Percentiles rank a stretch among this genome's conserved stretches.
phyloP scores from a whole-genome alignment of 64 coral and sea anemone genomes.

The Actinia tenebrosa region DNA sequence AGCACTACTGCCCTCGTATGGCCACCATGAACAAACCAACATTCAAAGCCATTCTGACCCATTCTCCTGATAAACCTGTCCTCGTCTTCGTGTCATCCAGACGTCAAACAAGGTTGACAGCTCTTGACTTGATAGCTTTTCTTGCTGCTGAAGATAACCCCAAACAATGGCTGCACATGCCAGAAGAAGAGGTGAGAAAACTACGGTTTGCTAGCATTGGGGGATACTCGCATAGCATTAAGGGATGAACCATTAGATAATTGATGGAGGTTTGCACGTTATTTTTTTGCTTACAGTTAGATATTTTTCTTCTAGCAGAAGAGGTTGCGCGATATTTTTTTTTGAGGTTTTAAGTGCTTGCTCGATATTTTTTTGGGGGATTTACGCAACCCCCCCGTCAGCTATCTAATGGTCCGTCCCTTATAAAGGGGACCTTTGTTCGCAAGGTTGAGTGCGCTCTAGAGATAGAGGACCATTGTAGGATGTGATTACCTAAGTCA shows the following conservation, averaged over 20 bases:
- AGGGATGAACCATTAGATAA: too few species aligned
- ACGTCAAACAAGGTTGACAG: conserved; percentile 90
- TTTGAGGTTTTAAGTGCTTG: too few species aligned
- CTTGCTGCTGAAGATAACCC: conserved; percentile 81
- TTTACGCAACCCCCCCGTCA: too few species aligned
- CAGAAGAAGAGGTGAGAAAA: conserved; percentile 84
- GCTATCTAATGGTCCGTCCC: too few species aligned
- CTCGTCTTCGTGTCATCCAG: conserved; percentile 95
- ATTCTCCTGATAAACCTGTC: conserved; percentile 85
- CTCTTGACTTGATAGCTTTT: conserved; percentile 89
- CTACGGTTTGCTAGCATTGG: not conserved
- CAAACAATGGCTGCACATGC: conserved; percentile 99
- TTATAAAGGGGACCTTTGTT: too few species aligned
- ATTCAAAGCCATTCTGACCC: conserved; percentile 81
- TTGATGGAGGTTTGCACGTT: too few species aligned
- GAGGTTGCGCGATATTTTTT: too few species aligned
- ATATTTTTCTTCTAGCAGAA: too few species aligned
- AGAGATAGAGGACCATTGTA: not conserved
- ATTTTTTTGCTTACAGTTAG: too few species aligned
- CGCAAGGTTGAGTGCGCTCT: too few species aligned
- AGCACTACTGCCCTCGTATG: conserved; percentile 99
- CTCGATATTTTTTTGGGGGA: too few species aligned
- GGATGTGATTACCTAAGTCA: not conserved
- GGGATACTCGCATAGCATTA: too few species aligned
- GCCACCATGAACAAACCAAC: conserved; percentile 99